Conservation (phyloP, 2,797 vertebrate species). For the Sebastes nivosus region DNA sequence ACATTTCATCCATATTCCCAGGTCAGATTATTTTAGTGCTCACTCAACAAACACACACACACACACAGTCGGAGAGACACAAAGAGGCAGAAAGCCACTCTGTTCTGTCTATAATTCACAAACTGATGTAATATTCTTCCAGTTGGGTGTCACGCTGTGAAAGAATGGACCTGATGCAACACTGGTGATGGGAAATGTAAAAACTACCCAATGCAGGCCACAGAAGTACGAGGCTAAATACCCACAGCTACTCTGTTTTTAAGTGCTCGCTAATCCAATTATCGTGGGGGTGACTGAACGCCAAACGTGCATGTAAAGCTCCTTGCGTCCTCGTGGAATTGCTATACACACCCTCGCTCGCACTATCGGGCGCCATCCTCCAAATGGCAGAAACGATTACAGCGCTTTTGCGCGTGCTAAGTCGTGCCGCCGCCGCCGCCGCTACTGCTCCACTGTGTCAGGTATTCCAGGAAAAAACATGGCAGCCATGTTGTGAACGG, state of each 20-base stretch:
- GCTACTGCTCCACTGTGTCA: slow-evolving; percentile 47
- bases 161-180: slow-evolving; percentile 51
- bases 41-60: slow-evolving; percentile 42
- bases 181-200: slow-evolving; percentile 24
- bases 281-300: slow-evolving; percentile 42
- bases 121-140: slow-evolving; percentile 44
- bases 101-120: slow-evolving; percentile 11
- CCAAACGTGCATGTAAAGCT: slow-evolving; percentile 55
- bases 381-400: slow-evolving; percentile 34
- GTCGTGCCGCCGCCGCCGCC: slow-evolving; percentile 23
- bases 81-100: not conserved
- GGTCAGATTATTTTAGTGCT: slow-evolving; percentile 56
- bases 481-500: slow-evolving; percentile 65
- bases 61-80: not conserved
- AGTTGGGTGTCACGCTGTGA: slow-evolving; percentile 23
- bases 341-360: slow-evolving; percentile 33
- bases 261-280: slow-evolving; percentile 70
- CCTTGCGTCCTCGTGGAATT: slow-evolving; percentile 48
- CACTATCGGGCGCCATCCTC: slow-evolving; percentile 28
- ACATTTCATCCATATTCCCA: slow-evolving; percentile 55
- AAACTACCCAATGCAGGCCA: slow-evolving; percentile 17
- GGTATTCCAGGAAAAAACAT: slow-evolving; percentile 68
- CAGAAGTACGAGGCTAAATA: slow-evolving; percentile 41
- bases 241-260: slow-evolving; percentile 54
- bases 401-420: not conserved